These are phyloP conservation scores for Macrosoma leucophasiata DNA, from an alignment of 2,888 invertebrate species.

Conservation along the genomic window DNA sequence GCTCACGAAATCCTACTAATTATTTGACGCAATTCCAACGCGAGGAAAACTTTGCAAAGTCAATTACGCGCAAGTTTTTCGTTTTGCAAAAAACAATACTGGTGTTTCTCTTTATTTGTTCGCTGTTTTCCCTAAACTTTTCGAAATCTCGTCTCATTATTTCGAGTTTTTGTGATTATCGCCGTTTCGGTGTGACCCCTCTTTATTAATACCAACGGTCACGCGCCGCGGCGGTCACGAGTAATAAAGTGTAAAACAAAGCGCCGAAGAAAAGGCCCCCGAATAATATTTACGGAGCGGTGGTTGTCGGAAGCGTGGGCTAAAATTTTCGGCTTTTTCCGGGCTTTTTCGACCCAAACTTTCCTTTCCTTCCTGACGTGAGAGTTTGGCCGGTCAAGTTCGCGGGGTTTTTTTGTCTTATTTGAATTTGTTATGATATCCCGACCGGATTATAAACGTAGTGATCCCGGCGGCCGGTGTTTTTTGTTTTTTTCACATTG, in stretches of 20 bases:
- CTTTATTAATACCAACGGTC: slow-evolving; percentile 30
- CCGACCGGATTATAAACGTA: slow-evolving; percentile 46
- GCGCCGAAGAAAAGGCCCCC: slow-evolving; percentile 58
- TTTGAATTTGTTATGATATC: slow-evolving; percentile 55
- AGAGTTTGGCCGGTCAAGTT: slow-evolving; percentile 57
- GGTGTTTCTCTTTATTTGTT: slow-evolving; percentile 50
- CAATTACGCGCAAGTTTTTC: slow-evolving; percentile 52
- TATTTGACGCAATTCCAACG: slow-evolving; percentile 40
- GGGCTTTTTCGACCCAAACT: slow-evolving; percentile 41
- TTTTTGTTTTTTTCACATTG: slow-evolving; percentile 25
- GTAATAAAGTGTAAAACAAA: slow-evolving; percentile 67
- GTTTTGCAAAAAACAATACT: slow-evolving; percentile 31
- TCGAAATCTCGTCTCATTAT: slow-evolving; percentile 54
- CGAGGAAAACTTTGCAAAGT: slow-evolving; percentile 46
- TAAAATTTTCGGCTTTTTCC: slow-evolving; percentile 59
- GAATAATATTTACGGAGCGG: slow-evolving; percentile 63
- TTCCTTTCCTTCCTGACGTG: slow-evolving; percentile 64
- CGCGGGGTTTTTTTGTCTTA: slow-evolving; percentile 50
- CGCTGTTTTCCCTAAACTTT: slow-evolving; percentile 51
- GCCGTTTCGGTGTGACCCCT: slow-evolving; percentile 15
- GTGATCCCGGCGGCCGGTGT: slow-evolving; percentile 35
- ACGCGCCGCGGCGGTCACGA: slow-evolving; percentile 41
- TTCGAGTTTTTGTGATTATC: slow-evolving; percentile 31
- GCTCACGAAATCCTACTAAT: slow-evolving; percentile 44
- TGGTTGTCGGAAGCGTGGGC: slow-evolving; percentile 55